Percentiles rank a stretch among this genome's conserved stretches.
phyloP scores from a whole-genome alignment of 2,797 vertebrate species.

The Tapera naevia region DNA sequence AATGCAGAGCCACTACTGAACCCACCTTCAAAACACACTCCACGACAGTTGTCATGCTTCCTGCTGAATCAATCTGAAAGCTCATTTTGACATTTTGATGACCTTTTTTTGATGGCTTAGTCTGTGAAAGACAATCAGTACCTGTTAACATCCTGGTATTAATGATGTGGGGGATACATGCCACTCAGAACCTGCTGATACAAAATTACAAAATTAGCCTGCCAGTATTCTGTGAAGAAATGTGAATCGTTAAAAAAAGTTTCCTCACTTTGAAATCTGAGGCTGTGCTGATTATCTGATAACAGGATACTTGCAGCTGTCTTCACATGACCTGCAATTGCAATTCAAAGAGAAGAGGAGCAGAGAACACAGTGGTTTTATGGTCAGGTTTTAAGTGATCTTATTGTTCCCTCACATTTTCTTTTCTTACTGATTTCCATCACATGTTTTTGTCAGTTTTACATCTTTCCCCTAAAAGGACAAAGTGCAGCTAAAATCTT shows the following conservation, averaged over 20 bases:
- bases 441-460: not conserved
- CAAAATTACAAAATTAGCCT: not conserved
- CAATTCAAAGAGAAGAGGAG: not conserved
- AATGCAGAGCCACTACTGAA: not conserved
- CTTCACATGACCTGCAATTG: not conserved
- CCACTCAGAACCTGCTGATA: not conserved
- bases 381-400: not conserved
- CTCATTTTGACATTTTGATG: not conserved
- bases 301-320: not conserved
- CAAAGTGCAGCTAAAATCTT: slow-evolving; percentile 7
- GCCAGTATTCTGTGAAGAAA: not conserved
- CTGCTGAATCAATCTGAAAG: not conserved
- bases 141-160: not conserved
- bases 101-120: not conserved
- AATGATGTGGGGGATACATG: not conserved
- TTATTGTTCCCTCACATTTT: not conserved
- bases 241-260: not conserved
- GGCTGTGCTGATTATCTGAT: not conserved
- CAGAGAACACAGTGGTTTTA: not conserved
- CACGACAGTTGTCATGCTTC: not conserved
- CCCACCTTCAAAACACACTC: not conserved
- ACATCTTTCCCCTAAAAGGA: not conserved
- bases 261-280: not conserved
- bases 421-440: not conserved
- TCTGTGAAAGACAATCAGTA: not conserved